Base-by-base conservation (phyloP, 2,888 invertebrate species). In the Cephus pygmeus region DNA sequence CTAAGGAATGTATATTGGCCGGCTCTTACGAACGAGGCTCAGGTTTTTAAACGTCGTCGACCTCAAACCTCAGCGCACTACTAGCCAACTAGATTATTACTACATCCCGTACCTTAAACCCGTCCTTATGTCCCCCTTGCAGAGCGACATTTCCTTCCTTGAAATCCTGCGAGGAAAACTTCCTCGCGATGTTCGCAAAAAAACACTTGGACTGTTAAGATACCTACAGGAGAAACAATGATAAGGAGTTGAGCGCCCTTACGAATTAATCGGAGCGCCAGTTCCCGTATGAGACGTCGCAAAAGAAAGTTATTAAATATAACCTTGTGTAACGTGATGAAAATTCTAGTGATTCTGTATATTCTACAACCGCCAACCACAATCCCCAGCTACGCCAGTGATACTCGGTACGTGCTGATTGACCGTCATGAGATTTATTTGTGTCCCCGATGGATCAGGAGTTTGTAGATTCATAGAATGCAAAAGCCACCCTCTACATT, bases 301-400 rank as follows among this genome's bases (percentile, higher is more conserved):
- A 69, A 77, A 75, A 84, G 86, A 83, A 82, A 84, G 80, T 80
- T 87, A 85, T 84, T 80, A 87, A 88, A 88, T 88, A 88, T 87
- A 87, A 88, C 79, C 88, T 87, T 88, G 85, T 87, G 86, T 88
- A 88, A 88, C 85, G 80, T 84, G 84, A 82, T 83, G 79, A 73
- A 80, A 79, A 79, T 56, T 56, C 23, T 56, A 56, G 56, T 56
- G 56, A 56, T 56, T 56, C 56, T 56, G 56, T 56, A 56, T 56
- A 56, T 23, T 56, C 56, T 56, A 56, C 56, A 56, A 56, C 56
- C 56, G 56, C 6, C 56, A 56, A 56, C 23, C 56, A 56, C 56
- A 56, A 56, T 56, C 0, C 23, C 56, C 56, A 56, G 23, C 56
- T 9, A 23, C 15, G 4, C 6, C 56, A 56, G 23, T 56, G 23